phyloP scores from a whole-genome alignment of 2,113 vertebrate genomes.

The Alexandromys fortis region DNA sequence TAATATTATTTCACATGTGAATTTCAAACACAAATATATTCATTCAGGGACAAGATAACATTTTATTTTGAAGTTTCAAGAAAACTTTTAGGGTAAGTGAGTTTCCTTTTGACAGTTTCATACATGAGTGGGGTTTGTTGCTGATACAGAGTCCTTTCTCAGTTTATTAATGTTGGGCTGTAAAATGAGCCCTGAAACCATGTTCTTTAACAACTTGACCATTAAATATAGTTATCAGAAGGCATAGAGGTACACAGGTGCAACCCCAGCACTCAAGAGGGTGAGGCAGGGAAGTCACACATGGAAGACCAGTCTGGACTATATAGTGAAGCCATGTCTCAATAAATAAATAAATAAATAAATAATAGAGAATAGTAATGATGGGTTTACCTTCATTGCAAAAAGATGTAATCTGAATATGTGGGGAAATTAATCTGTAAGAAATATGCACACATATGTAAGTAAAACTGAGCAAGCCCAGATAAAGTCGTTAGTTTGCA shows the following conservation, averaged over 20 bases:
- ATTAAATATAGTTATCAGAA: not conserved
- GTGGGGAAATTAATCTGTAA: constrained; percentile 45
- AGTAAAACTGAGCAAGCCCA: not conserved
- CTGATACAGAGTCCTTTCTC: constrained; percentile 51
- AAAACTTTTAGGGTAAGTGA: constrained; percentile 68
- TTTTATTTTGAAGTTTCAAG: constrained; percentile 71
- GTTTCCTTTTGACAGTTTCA: constrained; percentile 58
- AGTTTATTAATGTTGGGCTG: constrained; percentile 41
- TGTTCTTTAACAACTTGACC: constrained; percentile 49
- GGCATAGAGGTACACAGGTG: not conserved
- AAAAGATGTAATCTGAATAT: constrained; percentile 44
- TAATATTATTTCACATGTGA: constrained; percentile 68
- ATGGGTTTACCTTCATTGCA: constrained; percentile 47
- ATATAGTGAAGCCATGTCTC: not conserved
- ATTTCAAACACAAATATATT: constrained; percentile 73
- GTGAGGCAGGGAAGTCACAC: not conserved
- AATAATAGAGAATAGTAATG: not conserved
- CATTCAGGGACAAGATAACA: constrained; percentile 62
- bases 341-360: not conserved
- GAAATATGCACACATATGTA: constrained; percentile 1
- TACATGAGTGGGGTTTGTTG: constrained; percentile 45
- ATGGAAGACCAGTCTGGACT: not conserved
- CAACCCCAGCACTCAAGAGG: not conserved
- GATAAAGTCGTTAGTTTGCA: not conserved
- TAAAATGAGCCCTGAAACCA: constrained; percentile 39